Percentiles rank a stretch among this genome's conserved stretches.
Conservation (phyloP, 1,140 invertebrate species). For the Ooceraea biroi region DNA sequence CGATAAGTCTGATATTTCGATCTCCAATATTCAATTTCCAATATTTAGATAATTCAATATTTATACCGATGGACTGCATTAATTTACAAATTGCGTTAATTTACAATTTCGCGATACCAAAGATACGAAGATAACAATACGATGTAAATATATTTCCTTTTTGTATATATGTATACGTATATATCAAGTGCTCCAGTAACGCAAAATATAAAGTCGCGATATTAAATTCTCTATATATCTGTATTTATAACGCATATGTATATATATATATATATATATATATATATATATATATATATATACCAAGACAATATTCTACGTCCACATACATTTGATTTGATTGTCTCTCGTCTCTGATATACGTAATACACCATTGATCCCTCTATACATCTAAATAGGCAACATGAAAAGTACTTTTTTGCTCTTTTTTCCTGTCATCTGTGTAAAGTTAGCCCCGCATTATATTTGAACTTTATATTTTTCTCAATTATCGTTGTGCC, state of each 20-base stretch:
- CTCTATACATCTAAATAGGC: constrained; percentile 58
- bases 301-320: constrained; percentile 60
- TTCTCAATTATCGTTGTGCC: no score
- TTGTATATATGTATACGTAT: constrained; percentile 3
- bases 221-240: constrained; percentile 40
- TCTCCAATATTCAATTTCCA: neutral
- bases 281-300: no score
- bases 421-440: no score
- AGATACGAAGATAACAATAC: constrained; percentile 26
- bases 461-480: no score
- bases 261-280: neutral
- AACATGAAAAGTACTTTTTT: constrained; percentile 27
- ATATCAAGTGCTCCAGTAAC: constrained; percentile 22
- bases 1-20: constrained; percentile 12
- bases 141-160: constrained; percentile 16
- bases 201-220: constrained; percentile 46
- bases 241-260: neutral
- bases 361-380: constrained; percentile 52
- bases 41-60: constrained; percentile 14
- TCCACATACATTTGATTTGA: constrained; percentile 44
- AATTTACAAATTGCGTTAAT: neutral
- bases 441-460: no score
- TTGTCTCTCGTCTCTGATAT: constrained; percentile 57
- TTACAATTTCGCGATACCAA: neutral
- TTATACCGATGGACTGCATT: constrained; percentile 2